phyloP scores from a whole-genome alignment of 2,797 vertebrate species.

The Uromys caudimaculatus region DNA sequence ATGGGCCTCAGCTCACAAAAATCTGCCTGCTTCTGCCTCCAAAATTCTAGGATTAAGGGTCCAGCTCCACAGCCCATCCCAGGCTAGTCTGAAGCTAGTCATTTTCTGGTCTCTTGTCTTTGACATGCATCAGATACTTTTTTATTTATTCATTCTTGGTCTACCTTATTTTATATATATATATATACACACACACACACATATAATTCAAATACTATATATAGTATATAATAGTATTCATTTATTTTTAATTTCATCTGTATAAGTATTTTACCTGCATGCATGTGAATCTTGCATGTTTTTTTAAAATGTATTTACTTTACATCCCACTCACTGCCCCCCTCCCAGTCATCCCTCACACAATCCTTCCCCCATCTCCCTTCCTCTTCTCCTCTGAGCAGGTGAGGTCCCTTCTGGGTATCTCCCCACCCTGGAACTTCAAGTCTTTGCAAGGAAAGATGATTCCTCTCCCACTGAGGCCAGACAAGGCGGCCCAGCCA shows the following conservation, averaged over 20 bases:
- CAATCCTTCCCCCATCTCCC: neutral
- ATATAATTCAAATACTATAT: no score
- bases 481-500: neutral
- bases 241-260: neutral
- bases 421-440: neutral
- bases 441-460: neutral
- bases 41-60: neutral
- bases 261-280: neutral
- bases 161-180: no score
- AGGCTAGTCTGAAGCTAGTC: neutral
- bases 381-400: neutral
- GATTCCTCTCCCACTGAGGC: neutral
- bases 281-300: neutral
- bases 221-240: no score
- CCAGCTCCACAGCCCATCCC: no score
- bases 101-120: neutral
- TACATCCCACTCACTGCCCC: neutral
- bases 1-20: neutral
- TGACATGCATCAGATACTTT: neutral
- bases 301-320: neutral
- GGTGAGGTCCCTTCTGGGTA: neutral
- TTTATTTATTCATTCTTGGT: accelerated
- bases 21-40: neutral
- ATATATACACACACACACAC: no score
- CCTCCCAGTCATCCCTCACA: neutral